These are phyloP conservation scores for Rhinolophus sinicus DNA, from an alignment of 2,113 vertebrate species.

Conservation along the genomic window DNA sequence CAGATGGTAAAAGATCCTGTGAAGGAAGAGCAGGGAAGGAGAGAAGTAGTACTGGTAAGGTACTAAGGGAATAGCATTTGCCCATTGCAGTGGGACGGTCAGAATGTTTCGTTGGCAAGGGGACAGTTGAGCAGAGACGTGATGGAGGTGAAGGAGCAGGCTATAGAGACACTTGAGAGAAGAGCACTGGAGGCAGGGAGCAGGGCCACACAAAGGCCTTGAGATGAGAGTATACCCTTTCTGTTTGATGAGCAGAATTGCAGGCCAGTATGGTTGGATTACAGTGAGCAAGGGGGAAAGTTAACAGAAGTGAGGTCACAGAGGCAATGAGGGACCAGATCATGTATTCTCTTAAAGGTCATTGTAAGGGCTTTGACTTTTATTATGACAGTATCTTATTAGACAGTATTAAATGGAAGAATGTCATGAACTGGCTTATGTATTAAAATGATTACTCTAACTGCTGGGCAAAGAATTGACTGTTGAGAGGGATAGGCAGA, in stretches of 20 bases:
- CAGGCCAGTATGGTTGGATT: not conserved
- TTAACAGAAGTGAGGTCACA: not conserved
- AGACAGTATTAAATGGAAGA: not conserved
- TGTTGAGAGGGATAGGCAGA: not conserved
- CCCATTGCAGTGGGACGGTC: not conserved
- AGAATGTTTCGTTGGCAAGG: not conserved
- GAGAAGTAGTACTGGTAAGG: not conserved
- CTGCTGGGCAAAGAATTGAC: not conserved
- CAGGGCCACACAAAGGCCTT: not conserved
- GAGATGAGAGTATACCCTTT: not conserved
- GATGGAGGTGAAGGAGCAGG: not conserved
- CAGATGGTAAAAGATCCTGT: not conserved
- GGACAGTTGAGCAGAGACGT: not conserved
- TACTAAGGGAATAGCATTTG: not conserved
- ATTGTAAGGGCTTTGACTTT: conserved; percentile 1
- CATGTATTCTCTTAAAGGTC: not conserved
- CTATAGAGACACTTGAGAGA: not conserved
- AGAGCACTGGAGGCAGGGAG: not conserved
- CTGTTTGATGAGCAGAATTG: not conserved
- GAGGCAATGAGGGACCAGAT: not conserved
- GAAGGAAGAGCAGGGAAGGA: not conserved
- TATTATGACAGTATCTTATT: not conserved
- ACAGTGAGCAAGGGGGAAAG: not conserved
- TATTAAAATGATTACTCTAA: not conserved
- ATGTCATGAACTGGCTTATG: not conserved